A percentile compares a stretch with the other conserved stretches of the same genome.
phyloP scores from a whole-genome alignment of 2,797 vertebrate species.

The Steatocranus sp. region DNA sequence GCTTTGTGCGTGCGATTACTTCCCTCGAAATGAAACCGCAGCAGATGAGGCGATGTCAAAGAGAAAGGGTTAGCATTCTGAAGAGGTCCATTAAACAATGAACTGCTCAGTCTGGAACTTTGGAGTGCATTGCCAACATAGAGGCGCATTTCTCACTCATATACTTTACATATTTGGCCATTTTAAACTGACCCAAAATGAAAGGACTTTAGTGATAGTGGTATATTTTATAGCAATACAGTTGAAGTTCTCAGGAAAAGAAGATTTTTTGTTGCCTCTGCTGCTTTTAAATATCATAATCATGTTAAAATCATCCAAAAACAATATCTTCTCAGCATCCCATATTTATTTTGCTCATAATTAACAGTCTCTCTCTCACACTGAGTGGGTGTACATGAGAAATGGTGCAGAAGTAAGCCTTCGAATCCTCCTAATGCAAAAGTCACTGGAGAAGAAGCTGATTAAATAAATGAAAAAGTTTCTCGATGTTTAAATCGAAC shows the following conservation, averaged over 20 bases:
- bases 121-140: not conserved
- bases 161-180: not conserved
- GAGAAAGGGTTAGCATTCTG: not conserved
- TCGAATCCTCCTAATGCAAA: not conserved
- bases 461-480: not conserved
- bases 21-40: not conserved
- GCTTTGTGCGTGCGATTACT: not conserved
- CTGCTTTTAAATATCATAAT: not conserved
- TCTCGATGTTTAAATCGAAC: not conserved
- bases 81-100: not conserved
- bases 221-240: not conserved
- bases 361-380: not conserved
- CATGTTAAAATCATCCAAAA: conserved; percentile 25
- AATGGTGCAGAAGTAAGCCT: not conserved
- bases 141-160: not conserved
- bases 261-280: not conserved
- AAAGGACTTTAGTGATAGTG: not conserved
- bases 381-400: not conserved
- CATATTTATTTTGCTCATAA: conserved; percentile 22
- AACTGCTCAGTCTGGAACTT: not conserved
- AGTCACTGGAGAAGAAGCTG: not conserved
- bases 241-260: not conserved
- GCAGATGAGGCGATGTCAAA: not conserved
- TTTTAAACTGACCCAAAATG: not conserved
- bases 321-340: not conserved